These are phyloP conservation scores for Sebastes steindachneri DNA, from an alignment of 2,797 vertebrate species.

Conservation along the genomic window DNA sequence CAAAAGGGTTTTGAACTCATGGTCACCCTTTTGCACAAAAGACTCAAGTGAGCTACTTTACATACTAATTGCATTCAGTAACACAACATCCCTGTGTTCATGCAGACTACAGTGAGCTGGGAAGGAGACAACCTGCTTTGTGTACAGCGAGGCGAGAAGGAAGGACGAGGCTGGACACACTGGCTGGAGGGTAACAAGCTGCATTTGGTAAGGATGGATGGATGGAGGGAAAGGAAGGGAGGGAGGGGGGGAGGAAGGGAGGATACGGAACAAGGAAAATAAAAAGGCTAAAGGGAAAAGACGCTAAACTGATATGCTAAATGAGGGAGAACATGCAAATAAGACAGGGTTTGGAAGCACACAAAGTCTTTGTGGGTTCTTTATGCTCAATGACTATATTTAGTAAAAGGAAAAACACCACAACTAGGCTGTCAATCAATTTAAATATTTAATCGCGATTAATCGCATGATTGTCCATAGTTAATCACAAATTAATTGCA, in stretches of 20 bases:
- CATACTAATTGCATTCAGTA: constrained; percentile 32
- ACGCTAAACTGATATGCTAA: constrained; percentile 27
- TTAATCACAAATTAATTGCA: no score
- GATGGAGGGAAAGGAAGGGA: not conserved
- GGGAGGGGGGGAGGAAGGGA: not conserved
- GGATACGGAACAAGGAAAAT: constrained; percentile 37
- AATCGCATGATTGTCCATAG: no score
- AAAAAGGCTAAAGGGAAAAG: not conserved
- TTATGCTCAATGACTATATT: no score
- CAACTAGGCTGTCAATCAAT: no score
- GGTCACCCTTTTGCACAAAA: not conserved
- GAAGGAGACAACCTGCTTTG: constrained; percentile 90
- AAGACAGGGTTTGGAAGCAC: not conserved
- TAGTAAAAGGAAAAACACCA: no score
- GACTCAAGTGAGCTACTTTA: constrained; percentile 24
- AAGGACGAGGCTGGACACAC: constrained; percentile 93
- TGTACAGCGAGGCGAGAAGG: constrained; percentile 91
- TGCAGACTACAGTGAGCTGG: constrained; percentile 91
- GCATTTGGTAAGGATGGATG: constrained; percentile 84
- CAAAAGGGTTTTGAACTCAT: not conserved
- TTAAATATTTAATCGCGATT: no score
- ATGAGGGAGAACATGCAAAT: constrained; percentile 42
- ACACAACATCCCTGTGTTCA: constrained; percentile 8
- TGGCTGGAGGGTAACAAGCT: constrained; percentile 91
- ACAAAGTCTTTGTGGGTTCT: not conserved